A percentile compares a stretch with the other conserved stretches of the same genome.
Evolutionary conservation across 1,140 invertebrate species (phyloP).

Genomic region (Cherax destructor): DNA sequence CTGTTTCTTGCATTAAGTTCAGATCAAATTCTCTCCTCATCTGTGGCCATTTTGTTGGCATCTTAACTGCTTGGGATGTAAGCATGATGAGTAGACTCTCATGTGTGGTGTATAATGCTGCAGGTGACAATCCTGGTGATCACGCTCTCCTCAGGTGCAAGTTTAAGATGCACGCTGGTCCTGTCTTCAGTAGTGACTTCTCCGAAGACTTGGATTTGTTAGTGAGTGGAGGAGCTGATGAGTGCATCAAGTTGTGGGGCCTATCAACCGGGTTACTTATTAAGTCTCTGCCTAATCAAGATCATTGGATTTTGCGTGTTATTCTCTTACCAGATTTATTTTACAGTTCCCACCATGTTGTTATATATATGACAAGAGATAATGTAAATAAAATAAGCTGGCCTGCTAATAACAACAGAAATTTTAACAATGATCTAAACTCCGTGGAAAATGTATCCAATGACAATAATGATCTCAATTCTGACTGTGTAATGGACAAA

Average conservation of each 20-base stretch:
- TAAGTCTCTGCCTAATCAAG: constrained; percentile 75
- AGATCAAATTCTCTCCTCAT: constrained; percentile 68
- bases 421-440: background rate
- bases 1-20: constrained; percentile 73
- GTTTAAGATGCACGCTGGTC: constrained; percentile 75
- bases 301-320: constrained; percentile 72
- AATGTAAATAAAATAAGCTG: constrained; percentile 67
- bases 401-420: constrained; percentile 13
- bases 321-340: constrained; percentile 53
- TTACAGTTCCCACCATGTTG: constrained; percentile 17
- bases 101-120: background rate
- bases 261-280: constrained; percentile 75
- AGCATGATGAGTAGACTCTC: constrained; percentile 20
- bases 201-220: constrained; percentile 76
- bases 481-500: background rate
- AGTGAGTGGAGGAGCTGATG: constrained; percentile 76
- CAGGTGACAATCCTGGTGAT: background rate
- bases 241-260: constrained; percentile 76
- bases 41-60: constrained; percentile 72
- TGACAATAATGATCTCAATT: constrained; percentile 1
- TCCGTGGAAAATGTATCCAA: background rate
- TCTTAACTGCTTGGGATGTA: constrained; percentile 71
- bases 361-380: constrained; percentile 71
- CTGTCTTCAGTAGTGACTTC: constrained; percentile 76
- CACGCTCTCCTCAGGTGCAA: constrained; percentile 63